Evolutionary conservation across 1,140 invertebrate genomes (phyloP).

Genomic region (Sitophilus oryzae): DNA sequence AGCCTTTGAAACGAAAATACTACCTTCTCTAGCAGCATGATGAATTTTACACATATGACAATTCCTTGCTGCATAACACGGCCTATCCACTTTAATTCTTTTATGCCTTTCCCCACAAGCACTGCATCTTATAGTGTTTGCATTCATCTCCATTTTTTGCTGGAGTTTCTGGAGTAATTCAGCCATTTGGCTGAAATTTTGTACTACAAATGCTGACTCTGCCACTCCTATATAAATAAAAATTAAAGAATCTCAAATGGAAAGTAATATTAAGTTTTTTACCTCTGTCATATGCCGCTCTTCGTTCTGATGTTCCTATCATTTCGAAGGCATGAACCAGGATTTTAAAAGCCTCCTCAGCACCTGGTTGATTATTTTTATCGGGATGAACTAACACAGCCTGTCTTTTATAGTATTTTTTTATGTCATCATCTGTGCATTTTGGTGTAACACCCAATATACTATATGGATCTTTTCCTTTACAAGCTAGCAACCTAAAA

Average conservation of each 20-base stretch:
- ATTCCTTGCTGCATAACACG: slow-evolving; percentile 83
- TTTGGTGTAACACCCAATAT: slow-evolving; percentile 68
- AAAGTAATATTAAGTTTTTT: no score
- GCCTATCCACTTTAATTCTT: slow-evolving; percentile 73
- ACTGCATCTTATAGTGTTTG: slow-evolving; percentile 84
- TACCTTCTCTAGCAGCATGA: slow-evolving; percentile 88
- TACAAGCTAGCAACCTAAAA: slow-evolving; percentile 69
- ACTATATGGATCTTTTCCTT: slow-evolving; percentile 87
- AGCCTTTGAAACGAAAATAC: neutral
- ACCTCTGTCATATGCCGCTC: slow-evolving; percentile 43
- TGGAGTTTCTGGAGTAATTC: slow-evolving; percentile 78
- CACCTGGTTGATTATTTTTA: slow-evolving; percentile 89
- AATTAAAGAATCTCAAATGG: slow-evolving; percentile 7
- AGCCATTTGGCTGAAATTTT: slow-evolving; percentile 76
- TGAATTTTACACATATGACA: slow-evolving; percentile 84
- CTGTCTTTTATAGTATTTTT: slow-evolving; percentile 85
- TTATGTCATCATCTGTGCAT: slow-evolving; percentile 89
- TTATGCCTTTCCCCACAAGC: slow-evolving; percentile 86
- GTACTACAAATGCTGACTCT: slow-evolving; percentile 73
- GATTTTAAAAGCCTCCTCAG: slow-evolving; percentile 94
- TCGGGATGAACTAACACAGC: slow-evolving; percentile 92
- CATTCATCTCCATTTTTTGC: slow-evolving; percentile 89
- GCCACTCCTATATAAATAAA: slow-evolving; percentile 65
- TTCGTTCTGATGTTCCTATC: slow-evolving; percentile 75
- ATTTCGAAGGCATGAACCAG: slow-evolving; percentile 90